Evolutionary conservation across 37 sponge, comb jelly and placozoan genomes (phyloP), one percentile per base, ranked within the genome.

Genomic region (Axinella damicornis): DNA sequence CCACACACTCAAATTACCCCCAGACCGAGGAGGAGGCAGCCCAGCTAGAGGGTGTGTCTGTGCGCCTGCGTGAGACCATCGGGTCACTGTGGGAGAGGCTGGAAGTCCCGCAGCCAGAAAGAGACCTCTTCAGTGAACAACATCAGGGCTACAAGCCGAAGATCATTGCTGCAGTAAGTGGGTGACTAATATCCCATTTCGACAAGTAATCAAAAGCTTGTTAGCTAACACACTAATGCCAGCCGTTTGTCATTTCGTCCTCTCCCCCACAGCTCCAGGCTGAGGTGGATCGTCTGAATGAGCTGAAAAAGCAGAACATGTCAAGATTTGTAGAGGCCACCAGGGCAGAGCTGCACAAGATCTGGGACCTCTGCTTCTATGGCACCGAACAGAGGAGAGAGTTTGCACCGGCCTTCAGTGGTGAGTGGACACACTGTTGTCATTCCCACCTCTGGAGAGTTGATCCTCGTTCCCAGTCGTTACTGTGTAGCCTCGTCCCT

Each of bases 311-410:
- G 35, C 53, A 80, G 32, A 80, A 96, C 77, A 77, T 96, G 76
- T 54, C 78, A 20, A 80, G 31, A 59, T 93, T 96, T 77, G 85
- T 92, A 70, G 57, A 83, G 64, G 69, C 82, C 24, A 96, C 94
- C 1, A 63, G 92, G 19, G 74, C 64, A 9, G 94, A 96, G 76
- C 85, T 96, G 59, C 67, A 37, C 70, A 82, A 86, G 34, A 68
- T 91, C 13, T 96, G 97, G 97, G 94, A 93, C 74, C 57, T 80
- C 36, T 93, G 94, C 53, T 75, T 83, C 16, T 93, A 78, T 82
- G 93, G 92, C 6, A 69, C 35, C 18, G 78, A 91, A 12, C 94
- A 96, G 80, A 78, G 76, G 79, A 52, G 57, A 67, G 81, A 91
- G 59, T 96, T 96, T 70, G 20, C 71, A 20, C 89, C 92, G 12